Conservation (phyloP, 2,888 invertebrate species). For the Caradrina clavipalpis region DNA sequence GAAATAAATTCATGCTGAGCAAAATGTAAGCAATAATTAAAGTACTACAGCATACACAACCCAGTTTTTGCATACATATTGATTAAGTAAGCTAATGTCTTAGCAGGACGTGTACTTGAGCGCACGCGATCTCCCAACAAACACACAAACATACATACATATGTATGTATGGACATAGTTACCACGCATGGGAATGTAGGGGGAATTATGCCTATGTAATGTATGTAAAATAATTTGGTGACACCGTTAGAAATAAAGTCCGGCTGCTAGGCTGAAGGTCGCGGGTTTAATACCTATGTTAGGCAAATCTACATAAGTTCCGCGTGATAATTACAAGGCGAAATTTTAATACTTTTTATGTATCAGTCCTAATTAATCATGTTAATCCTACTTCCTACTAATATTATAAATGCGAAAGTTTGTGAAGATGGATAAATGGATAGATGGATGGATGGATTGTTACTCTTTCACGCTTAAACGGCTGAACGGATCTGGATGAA, state of each 20-base stretch:
- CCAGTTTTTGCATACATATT: constrained; percentile 56
- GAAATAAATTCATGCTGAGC: constrained; percentile 22
- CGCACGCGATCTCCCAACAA: constrained; percentile 66
- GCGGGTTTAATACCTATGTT: constrained; percentile 7
- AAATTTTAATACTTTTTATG: not conserved
- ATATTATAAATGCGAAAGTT: no score
- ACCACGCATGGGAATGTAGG: constrained; percentile 47
- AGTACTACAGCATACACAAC: constrained; percentile 12
- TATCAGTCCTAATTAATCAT: no score
- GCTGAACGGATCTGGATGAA: no score
- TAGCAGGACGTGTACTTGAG: constrained; percentile 31
- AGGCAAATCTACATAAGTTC: constrained; percentile 2
- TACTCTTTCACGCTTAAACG: no score
- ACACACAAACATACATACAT: constrained; percentile 32
- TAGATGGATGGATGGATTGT: no score
- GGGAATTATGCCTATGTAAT: constrained; percentile 29
- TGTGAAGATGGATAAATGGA: no score
- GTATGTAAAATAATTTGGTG: constrained; percentile 56
- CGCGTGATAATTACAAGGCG: not conserved
- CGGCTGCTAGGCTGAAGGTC: constrained; percentile 7
- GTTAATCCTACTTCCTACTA: no score
- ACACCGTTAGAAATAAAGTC: constrained; percentile 24
- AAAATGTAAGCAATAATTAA: constrained; percentile 45
- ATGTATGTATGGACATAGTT: constrained; percentile 40
- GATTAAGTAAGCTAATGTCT: constrained; percentile 62